phyloP scores from a whole-genome alignment of 2,797 vertebrate species.

The Melanogrammus aeglefinus region DNA sequence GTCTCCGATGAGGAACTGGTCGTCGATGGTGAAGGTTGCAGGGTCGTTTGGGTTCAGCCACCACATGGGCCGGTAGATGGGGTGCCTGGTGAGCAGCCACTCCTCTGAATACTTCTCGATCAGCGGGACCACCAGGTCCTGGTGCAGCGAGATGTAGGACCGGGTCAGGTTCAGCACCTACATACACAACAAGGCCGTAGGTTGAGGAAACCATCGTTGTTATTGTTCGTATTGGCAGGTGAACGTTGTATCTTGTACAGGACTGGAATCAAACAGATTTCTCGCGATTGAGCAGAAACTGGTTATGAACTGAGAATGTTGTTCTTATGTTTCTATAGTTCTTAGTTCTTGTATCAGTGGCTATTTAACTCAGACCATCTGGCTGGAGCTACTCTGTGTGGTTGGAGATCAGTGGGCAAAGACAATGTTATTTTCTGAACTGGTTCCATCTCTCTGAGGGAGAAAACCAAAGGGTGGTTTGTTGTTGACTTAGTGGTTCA shows the following conservation, averaged over 20 bases:
- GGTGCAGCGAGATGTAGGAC: constrained; percentile 78
- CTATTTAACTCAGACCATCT: background rate
- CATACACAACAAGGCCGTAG: background rate
- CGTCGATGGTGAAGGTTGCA: constrained; percentile 78
- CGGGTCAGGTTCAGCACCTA: constrained; percentile 84
- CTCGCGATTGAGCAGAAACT: too few species aligned
- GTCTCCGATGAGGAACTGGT: constrained; percentile 90
- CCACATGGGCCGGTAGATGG: constrained; percentile 86
- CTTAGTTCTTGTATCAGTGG: background rate
- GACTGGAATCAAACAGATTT: background rate
- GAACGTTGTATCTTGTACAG: background rate
- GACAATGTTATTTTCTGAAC: constrained; percentile 21
- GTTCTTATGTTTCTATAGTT: background rate
- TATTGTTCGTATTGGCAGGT: background rate
- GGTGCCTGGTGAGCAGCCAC: constrained; percentile 74
- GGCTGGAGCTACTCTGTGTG: background rate
- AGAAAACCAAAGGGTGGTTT: constrained; percentile 29
- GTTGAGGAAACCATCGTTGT: constrained; percentile 6
- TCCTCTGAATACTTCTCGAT: constrained; percentile 79
- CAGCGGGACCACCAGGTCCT: constrained; percentile 78
- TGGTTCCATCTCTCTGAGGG: constrained; percentile 36
- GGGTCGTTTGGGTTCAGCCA: constrained; percentile 85
- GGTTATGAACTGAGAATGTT: background rate
- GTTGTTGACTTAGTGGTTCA: constrained; percentile 54
- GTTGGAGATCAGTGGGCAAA: background rate